These are phyloP conservation scores for Athrips mouffetella DNA, from an alignment of 2,888 invertebrate species.

Conservation along the genomic window DNA sequence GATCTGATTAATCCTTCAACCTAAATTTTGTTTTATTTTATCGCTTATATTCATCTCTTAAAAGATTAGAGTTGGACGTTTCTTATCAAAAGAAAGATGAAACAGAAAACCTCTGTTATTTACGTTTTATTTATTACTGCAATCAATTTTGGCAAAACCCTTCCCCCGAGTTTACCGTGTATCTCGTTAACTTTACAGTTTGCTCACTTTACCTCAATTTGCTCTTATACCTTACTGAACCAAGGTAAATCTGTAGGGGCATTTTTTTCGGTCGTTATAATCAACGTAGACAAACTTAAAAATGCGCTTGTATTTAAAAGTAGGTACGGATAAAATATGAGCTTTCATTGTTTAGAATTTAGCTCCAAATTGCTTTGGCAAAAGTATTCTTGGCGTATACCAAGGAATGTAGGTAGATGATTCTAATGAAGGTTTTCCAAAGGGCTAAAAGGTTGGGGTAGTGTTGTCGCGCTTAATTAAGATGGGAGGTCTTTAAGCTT, in stretches of 20 bases:
- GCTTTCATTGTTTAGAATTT: background rate
- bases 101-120: too few relatives aligned
- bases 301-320: background rate
- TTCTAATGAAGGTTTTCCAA: conserved; percentile 62
- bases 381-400: background rate
- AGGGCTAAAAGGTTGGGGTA: conserved; percentile 56
- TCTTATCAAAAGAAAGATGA: too few relatives aligned
- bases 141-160: conserved; percentile 44
- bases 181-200: conserved; percentile 48
- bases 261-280: conserved; percentile 48
- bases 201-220: conserved; percentile 63
- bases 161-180: conserved; percentile 33
- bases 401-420: conserved; percentile 46
- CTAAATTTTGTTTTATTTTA: too few relatives aligned
- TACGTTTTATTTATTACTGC: conserved; percentile 30
- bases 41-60: too few relatives aligned
- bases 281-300: background rate
- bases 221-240: conserved; percentile 55
- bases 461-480: conserved; percentile 59
- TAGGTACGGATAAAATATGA: background rate
- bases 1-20: too few relatives aligned
- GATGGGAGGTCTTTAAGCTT: conserved; percentile 36
- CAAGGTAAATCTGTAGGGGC: conserved; percentile 55
- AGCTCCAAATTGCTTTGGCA: background rate
- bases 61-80: too few relatives aligned